A percentile compares a stretch with the other conserved stretches of the same genome.
Evolutionary conservation across 2,113 vertebrate genomes (phyloP).

Genomic region (Microcebus jonahi): DNA sequence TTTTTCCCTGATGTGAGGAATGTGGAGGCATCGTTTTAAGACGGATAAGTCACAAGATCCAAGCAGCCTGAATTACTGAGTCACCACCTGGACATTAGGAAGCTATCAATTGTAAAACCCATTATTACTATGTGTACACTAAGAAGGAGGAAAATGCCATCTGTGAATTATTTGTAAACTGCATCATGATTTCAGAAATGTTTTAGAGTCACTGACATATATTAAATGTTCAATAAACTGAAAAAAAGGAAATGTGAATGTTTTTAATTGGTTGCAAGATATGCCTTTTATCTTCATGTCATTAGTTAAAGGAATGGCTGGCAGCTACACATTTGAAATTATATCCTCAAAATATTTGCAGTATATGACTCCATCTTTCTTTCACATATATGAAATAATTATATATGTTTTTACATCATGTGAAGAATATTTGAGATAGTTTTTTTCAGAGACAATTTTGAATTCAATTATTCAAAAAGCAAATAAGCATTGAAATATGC

Average conservation of each 20-base stretch:
- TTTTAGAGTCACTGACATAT: neutral
- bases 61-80: neutral
- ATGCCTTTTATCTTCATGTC: neutral
- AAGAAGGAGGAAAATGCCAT: neutral
- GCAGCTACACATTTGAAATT: neutral
- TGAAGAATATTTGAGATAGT: neutral
- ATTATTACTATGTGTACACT: neutral
- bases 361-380: neutral
- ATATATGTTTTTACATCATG: neutral
- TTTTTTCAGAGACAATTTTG: constrained; percentile 7
- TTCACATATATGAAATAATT: neutral
- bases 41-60: neutral
- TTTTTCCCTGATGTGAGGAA: neutral
- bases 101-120: neutral
- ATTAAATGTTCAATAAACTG: neutral
- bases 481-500: neutral
- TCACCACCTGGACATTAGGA: neutral
- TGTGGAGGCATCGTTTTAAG: neutral
- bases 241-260: neutral
- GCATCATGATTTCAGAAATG: neutral
- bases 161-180: neutral
- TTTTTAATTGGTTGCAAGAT: neutral
- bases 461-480: neutral
- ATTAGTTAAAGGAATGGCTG: constrained; percentile 26
- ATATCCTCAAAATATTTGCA: neutral